phyloP scores from a whole-genome alignment of 2,797 vertebrate species.

The Enteromius afrohamiltoni region DNA sequence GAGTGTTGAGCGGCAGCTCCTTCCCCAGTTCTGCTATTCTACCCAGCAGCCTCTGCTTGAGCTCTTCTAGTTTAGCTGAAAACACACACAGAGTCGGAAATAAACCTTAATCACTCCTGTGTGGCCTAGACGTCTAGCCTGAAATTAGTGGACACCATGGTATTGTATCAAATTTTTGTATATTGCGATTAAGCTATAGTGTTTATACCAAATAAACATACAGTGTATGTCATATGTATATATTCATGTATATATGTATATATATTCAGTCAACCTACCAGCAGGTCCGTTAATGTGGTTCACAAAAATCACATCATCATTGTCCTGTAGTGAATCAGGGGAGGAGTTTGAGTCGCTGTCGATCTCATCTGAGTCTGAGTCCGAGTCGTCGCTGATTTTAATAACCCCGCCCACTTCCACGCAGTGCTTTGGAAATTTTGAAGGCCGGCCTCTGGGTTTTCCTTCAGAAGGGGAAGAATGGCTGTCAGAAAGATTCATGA shows the following conservation, averaged over 20 bases:
- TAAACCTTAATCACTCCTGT: conserved; percentile 17
- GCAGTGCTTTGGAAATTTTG: conserved; percentile 79
- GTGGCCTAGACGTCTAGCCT: conserved; percentile 46
- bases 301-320: conserved; percentile 92
- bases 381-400: conserved; percentile 95
- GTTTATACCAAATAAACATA: no score
- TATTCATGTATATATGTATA: no score
- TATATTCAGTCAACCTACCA: conserved; percentile 68
- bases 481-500: background rate
- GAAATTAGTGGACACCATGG: background rate
- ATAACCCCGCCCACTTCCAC: conserved; percentile 81
- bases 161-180: no score
- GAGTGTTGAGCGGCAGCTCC: conserved; percentile 95
- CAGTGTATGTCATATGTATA: no score
- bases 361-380: conserved; percentile 90
- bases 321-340: conserved; percentile 89
- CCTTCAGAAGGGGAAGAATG: conserved; percentile 71
- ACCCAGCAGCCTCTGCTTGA: conserved; percentile 88
- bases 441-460: conserved; percentile 81
- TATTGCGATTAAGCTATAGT: no score
- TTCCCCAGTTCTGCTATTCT: conserved; percentile 90
- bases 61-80: conserved; percentile 84
- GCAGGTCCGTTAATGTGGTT: conserved; percentile 79
- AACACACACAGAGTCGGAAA: conserved; percentile 24
- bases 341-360: conserved; percentile 97